Conservation (phyloP, 2,113 vertebrate genomes). For the Aptenodytes patagonicus region DNA sequence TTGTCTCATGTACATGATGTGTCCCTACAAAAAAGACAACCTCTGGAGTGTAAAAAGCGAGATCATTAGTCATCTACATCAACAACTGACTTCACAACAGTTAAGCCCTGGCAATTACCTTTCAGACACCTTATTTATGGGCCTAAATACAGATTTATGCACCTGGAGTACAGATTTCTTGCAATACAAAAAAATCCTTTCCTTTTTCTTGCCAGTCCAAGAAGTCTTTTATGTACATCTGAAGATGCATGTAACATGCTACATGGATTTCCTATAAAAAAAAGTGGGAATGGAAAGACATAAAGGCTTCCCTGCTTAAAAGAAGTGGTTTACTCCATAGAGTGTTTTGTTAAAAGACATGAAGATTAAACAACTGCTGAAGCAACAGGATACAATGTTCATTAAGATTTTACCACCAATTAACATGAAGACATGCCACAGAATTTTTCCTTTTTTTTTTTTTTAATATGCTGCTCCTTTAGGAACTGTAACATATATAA, state of each 20-base stretch:
- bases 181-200: not conserved
- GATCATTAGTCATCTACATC: not conserved
- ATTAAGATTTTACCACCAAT: not conserved
- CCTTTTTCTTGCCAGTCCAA: not conserved
- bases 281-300: not conserved
- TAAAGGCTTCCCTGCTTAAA: not conserved
- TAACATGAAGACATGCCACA: not conserved
- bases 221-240: not conserved
- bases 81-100: not conserved
- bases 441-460: too few species aligned
- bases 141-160: not conserved
- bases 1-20: not conserved
- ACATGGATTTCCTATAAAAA: not conserved
- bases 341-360: not conserved
- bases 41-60: not conserved
- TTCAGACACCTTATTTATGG: not conserved
- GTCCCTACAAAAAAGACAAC: not conserved
- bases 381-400: not conserved
- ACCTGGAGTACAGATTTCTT: not conserved
- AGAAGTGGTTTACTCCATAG: not conserved
- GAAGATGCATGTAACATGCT: not conserved
- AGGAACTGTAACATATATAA: not conserved
- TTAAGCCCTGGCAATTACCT: not conserved
- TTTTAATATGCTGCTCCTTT: not conserved
- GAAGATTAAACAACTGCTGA: not conserved